These are phyloP conservation scores for Cantharis rufa DNA, from an alignment of 2,888 invertebrate species.

Conservation along the genomic window DNA sequence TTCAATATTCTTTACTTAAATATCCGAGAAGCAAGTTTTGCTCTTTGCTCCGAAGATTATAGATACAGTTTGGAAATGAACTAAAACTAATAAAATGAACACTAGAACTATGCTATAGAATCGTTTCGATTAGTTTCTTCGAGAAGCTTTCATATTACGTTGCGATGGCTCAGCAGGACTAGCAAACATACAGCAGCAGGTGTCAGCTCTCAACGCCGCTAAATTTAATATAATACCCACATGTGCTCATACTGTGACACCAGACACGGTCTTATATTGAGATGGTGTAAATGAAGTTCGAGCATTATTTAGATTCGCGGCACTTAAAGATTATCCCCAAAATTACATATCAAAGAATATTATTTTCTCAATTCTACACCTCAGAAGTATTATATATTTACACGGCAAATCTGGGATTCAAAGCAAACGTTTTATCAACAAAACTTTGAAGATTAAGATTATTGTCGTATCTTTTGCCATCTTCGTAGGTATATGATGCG, in stretches of 20 bases:
- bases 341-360: slow-evolving; percentile 18
- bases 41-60: not conserved
- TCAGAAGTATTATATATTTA: not conserved
- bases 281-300: slow-evolving; percentile 22
- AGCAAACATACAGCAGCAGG: slow-evolving; percentile 31
- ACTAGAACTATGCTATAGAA: not conserved
- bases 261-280: slow-evolving; percentile 26
- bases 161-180: slow-evolving; percentile 20
- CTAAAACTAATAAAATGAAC: slow-evolving; percentile 12
- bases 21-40: not conserved
- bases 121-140: slow-evolving; percentile 18
- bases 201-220: slow-evolving; percentile 38
- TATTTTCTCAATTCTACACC: not conserved
- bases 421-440: not conserved
- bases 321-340: slow-evolving; percentile 15
- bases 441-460: not conserved
- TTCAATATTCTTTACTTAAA: not conserved
- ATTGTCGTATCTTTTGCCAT: not conserved
- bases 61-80: not conserved
- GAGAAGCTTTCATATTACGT: slow-evolving; percentile 13
- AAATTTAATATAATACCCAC: slow-evolving; percentile 38
- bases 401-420: not conserved
- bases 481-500: not conserved
- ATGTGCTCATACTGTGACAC: slow-evolving; percentile 32
- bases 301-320: slow-evolving; percentile 24